Conservation (phyloP, 2,888 invertebrate species). For the Geophilus truncorum region DNA sequence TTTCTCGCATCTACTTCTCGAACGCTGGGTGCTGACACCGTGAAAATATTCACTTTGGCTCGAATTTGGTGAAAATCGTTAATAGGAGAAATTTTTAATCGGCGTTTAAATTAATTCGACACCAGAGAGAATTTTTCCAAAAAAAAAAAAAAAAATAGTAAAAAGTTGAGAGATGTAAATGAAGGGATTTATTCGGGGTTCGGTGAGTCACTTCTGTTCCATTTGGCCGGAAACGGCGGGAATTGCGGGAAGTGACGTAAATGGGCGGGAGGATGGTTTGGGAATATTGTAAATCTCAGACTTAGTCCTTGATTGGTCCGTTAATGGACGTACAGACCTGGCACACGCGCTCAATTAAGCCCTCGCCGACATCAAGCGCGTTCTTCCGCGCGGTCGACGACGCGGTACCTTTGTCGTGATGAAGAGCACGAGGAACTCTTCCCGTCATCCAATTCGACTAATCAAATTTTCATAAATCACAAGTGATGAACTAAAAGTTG, state of each 20-base stretch:
- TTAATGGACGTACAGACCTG: constrained; percentile 1
- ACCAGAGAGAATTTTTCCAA: no score
- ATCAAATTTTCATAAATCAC: constrained; percentile 20
- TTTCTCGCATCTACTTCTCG: background rate
- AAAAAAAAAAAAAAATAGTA: no score
- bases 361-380: background rate
- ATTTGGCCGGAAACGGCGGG: background rate
- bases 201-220: no score
- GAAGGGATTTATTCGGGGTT: no score
- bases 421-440: constrained; percentile 3
- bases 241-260: background rate
- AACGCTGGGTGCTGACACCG: background rate
- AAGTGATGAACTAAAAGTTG: constrained; percentile 15
- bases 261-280: background rate
- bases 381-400: constrained; percentile 20
- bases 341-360: constrained; percentile 16
- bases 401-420: constrained; percentile 20
- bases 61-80: background rate
- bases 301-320: constrained; percentile 14
- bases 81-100: no score
- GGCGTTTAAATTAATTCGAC: no score
- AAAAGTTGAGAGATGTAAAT: no score
- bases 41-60: background rate
- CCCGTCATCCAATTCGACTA: constrained; percentile 19
- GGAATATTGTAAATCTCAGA: background rate